A percentile compares a stretch with the other conserved stretches of the same genome.
Conservation (phyloP, 2,797 vertebrate species). For the Labeo calbasu region DNA sequence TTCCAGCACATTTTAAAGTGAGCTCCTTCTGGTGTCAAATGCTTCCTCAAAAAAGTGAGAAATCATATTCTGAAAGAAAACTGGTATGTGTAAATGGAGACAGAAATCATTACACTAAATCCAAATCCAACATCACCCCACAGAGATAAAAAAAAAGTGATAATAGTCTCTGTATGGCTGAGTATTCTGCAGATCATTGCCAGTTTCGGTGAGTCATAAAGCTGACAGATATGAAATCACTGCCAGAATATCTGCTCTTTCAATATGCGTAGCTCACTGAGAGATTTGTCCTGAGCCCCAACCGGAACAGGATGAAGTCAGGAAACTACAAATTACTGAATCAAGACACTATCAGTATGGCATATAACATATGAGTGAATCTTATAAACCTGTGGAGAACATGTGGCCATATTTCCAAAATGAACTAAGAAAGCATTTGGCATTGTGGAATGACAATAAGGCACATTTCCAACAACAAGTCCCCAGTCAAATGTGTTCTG, state of each 20-base stretch:
- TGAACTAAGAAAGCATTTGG: background rate
- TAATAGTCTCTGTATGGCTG: slow-evolving; percentile 9
- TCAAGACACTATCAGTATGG: background rate
- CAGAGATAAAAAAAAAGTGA: slow-evolving; percentile 8
- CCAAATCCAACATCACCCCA: slow-evolving; percentile 19
- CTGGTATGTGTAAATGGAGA: slow-evolving; percentile 8
- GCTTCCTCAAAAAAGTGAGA: background rate
- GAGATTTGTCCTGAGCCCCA: slow-evolving; percentile 2
- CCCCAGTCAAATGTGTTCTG: background rate
- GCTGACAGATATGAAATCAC: slow-evolving; percentile 34
- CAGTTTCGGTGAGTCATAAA: slow-evolving; percentile 30
- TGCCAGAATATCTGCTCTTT: background rate
- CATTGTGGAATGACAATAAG: background rate
- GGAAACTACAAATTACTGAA: background rate
- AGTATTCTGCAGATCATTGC: slow-evolving; percentile 31
- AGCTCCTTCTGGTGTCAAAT: slow-evolving; percentile 15
- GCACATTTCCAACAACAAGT: no score
- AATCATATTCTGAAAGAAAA: background rate
- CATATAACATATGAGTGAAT: background rate
- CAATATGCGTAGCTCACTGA: background rate
- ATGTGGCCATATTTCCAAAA: background rate
- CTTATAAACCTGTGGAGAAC: background rate
- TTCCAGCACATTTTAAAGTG: background rate
- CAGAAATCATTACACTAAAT: slow-evolving; percentile 23
- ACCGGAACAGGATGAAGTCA: slow-evolving; percentile 4